These are phyloP conservation scores for Onychostoma macrolepis DNA, from an alignment of 2,113 vertebrate species.

Conservation along the genomic window DNA sequence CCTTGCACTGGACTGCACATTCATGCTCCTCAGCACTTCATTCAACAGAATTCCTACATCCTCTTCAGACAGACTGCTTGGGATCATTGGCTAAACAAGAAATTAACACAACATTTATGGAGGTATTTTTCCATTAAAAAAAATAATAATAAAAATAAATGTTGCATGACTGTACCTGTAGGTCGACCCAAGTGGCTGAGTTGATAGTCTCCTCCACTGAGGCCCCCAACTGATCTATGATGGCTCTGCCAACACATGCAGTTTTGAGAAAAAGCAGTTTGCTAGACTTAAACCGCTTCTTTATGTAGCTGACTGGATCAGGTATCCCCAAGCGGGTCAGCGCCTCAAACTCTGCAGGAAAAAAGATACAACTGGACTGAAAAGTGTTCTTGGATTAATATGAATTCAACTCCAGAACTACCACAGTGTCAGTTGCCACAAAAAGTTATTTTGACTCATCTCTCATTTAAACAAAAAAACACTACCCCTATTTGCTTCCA, in stretches of 20 bases:
- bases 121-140: neutral
- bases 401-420: neutral
- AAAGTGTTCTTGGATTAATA: neutral
- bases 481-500: neutral
- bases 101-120: neutral
- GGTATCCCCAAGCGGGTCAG: constrained; percentile 91
- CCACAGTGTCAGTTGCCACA: neutral
- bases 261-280: constrained; percentile 86
- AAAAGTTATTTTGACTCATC: neutral
- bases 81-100: constrained; percentile 82
- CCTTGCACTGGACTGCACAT: constrained; percentile 77
- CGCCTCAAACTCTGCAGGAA: constrained; percentile 87
- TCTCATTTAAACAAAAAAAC: neutral
- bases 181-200: constrained; percentile 88
- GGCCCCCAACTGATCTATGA: constrained; percentile 94
- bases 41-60: constrained; percentile 87
- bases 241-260: constrained; percentile 84
- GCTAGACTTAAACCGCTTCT: constrained; percentile 86
- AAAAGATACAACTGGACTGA: constrained; percentile 22
- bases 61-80: constrained; percentile 88
- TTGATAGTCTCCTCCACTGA: constrained; percentile 87
- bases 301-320: constrained; percentile 88
- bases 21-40: constrained; percentile 87
- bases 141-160: neutral
- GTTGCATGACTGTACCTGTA: constrained; percentile 75